phyloP scores from a whole-genome alignment of 2,797 vertebrate genomes.

The Triplophysa yarkandensis region DNA sequence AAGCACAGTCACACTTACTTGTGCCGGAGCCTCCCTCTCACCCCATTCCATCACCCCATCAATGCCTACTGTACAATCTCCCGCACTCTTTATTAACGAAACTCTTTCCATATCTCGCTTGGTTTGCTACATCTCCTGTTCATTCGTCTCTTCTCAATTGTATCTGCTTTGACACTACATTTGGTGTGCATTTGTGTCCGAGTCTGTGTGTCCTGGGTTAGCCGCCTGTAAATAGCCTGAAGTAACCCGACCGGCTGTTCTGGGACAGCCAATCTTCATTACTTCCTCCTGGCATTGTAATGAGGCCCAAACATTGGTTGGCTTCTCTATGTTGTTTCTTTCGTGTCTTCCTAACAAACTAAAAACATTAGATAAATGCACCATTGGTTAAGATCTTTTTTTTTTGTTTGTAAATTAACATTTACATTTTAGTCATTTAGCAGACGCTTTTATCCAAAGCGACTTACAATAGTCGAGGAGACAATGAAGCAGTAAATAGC shows the following conservation, averaged over 20 bases:
- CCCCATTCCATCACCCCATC: constrained; percentile 57
- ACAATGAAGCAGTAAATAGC: too few relatives aligned
- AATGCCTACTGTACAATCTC: constrained; percentile 5
- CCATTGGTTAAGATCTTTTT: too few relatives aligned
- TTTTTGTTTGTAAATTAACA: too few relatives aligned
- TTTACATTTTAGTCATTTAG: too few relatives aligned
- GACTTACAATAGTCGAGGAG: too few relatives aligned
- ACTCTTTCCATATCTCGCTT: background rate
- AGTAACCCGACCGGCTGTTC: constrained; percentile 60
- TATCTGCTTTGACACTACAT: background rate
- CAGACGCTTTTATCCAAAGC: too few relatives aligned
- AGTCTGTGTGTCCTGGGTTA: constrained; percentile 9
- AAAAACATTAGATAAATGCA: background rate
- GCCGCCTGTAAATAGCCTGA: constrained; percentile 33
- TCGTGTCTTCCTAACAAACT: background rate
- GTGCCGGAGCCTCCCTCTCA: constrained; percentile 57
- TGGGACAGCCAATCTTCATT: constrained; percentile 50
- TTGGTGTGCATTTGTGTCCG: constrained; percentile 15
- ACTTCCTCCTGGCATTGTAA: constrained; percentile 22
- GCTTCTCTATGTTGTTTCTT: constrained; percentile 13
- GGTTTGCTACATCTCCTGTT: background rate
- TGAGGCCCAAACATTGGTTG: constrained; percentile 5
- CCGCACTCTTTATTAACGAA: background rate
- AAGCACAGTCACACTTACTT: background rate
- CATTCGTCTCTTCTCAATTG: constrained; percentile 54